A percentile compares a stretch with the other conserved stretches of the same genome.
Evolutionary conservation across 92 coral and sea anemone species (phyloP).

Genomic region (Actinernus sp.): DNA sequence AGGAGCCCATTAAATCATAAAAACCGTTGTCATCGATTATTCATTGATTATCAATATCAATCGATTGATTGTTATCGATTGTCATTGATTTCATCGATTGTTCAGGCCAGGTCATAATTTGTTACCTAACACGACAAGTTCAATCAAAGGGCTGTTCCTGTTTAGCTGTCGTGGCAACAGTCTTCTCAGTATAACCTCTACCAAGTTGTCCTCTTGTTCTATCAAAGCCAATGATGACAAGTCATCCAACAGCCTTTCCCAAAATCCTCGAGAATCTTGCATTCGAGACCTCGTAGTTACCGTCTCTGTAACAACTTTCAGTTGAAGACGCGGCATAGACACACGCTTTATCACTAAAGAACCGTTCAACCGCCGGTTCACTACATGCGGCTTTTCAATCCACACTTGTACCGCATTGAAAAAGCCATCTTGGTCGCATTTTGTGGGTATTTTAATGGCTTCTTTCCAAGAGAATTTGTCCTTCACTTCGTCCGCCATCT

Average conservation of each 20-base stretch:
- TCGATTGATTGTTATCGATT: no score
- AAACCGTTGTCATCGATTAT: no score
- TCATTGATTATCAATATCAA: no score
- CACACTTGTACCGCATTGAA: conserved; percentile 83
- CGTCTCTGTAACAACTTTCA: neutral
- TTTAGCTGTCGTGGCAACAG: conserved; percentile 77
- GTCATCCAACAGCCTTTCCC: neutral
- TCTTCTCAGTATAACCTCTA: conserved; percentile 66
- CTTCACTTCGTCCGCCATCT: conserved; percentile 80
- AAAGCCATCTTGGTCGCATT: conserved; percentile 50
- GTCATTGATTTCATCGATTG: neutral
- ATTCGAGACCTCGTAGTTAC: neutral
- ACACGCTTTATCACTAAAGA: conserved; percentile 62
- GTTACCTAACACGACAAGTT: conserved; percentile 70
- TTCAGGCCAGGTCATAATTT: neutral
- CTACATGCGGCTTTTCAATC: conserved; percentile 95
- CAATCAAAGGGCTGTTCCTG: conserved; percentile 55
- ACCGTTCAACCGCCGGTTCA: conserved; percentile 91
- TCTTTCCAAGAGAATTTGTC: conserved; percentile 42
- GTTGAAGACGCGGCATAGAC: conserved; percentile 9
- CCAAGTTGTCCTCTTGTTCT: conserved; percentile 6
- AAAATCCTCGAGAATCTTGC: neutral
- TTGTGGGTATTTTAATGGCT: conserved; percentile 39
- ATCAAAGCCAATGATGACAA: neutral
- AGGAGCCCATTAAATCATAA: no score